Evolutionary conservation across 1,140 invertebrate species (phyloP), one percentile per base, ranked within the genome.

Genomic region (Pemphigus obesinymphae): DNA sequence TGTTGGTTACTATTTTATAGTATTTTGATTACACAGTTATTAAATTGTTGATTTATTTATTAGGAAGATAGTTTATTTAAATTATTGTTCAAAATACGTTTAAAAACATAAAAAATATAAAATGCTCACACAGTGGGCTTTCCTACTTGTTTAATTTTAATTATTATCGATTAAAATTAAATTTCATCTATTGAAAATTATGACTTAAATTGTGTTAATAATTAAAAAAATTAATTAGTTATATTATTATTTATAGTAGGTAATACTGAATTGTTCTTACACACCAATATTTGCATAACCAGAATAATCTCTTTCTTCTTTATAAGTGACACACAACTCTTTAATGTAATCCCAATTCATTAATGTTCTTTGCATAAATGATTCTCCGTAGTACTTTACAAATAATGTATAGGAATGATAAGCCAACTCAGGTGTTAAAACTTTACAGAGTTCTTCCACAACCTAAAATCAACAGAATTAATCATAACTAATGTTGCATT

Each of bases 341-440:
- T 92, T 88, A 43, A 98, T 91, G 1, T 94, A 90, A 68, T 93
- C 91, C 85, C 92, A 90, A 87, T 96, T 96, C 85, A 92, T 92
- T 13, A 96, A 85, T 15, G 91, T 90, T 20, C 91, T 89, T 84
- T 93, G 90, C 89, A 95, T 90, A 2, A 90, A 88, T 80, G 90
- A 89, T 31, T 90, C 89, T 26, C 94, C 94, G 68, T 96, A 89
- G 83, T 94, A 90, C 83, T 91, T 91, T 8, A 83, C 70, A 85
- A 97, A 95, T 0, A 92, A 90, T 55, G 94, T 88, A 85, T 96
- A 97, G 1, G 94, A 89, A 55, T 91, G 90, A 85, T 96, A 92
- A 8, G 96, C 96, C 82, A 97, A 87, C 85, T 95, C 92, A 8
- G 92, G 89, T 7, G 92, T 94, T 85, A 97, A 96, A 1, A 96